Evolutionary conservation across 2,113 vertebrate genomes (phyloP).

Genomic region (Leuciscus idus): DNA sequence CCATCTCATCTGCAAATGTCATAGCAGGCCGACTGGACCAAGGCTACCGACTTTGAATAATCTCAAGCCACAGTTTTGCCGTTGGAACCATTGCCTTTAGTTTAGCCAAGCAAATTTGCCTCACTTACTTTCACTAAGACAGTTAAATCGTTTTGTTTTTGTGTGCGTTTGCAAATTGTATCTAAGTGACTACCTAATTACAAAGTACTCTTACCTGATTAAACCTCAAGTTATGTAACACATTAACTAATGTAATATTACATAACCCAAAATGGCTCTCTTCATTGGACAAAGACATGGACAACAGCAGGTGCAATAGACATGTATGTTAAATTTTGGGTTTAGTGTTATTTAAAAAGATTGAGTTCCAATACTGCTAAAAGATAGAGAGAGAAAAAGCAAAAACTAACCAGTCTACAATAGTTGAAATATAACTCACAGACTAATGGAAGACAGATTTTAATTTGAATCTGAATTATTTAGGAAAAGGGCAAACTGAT

Average conservation of each 20-base stretch:
- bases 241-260: background rate
- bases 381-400: too few species aligned
- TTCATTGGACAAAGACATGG: background rate
- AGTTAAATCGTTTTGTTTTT: background rate
- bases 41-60: background rate
- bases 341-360: too few species aligned
- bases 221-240: background rate
- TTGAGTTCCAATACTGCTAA: too few species aligned
- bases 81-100: background rate
- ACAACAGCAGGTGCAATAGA: background rate
- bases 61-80: slow-evolving; percentile 14
- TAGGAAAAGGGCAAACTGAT: slow-evolving; percentile 29
- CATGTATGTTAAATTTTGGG: too few species aligned
- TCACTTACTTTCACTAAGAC: background rate
- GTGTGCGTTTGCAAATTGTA: background rate
- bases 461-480: slow-evolving; percentile 54
- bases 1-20: slow-evolving; percentile 57
- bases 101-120: background rate
- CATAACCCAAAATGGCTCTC: slow-evolving; percentile 12
- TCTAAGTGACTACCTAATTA: background rate
- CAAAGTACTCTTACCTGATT: background rate
- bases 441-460: slow-evolving; percentile 39
- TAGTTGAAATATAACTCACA: background rate
- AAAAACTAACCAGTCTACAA: background rate
- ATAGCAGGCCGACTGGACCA: background rate